Evolutionary conservation across 2,888 invertebrate species (phyloP), one percentile per base, ranked within the genome.

Genomic region (Actias luna): DNA sequence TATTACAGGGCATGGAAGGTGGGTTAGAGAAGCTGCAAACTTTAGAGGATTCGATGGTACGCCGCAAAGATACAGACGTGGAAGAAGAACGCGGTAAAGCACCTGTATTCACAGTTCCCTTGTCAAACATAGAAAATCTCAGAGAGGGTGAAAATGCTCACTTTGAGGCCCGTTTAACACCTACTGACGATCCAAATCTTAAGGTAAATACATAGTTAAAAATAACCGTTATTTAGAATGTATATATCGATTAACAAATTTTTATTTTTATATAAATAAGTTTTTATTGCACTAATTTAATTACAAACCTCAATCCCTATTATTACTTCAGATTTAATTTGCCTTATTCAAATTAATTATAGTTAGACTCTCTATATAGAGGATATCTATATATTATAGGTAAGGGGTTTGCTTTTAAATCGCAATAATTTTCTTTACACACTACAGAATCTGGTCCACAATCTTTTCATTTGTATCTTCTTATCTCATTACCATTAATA

Each of bases 21-120:
- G 98, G 98, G 74, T 94, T 98, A 79, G 98, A 98, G 84, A 98
- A 98, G 87, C 96, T 99, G 71, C 98, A 97, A 88, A 97, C 95
- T 67, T 93, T 99, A 72, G 99, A 99, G 93, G 98, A 98, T 84
- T 96, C 97, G 69, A 94, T 97, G 94, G 93, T 98, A 73, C 95
- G 96, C 67, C 94, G 94, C 42, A 95, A 94, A 76, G 96, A 97
- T 71, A 96, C 96, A 68, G 94, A 94, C 64, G 93, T 94, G 60
- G 94, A 95, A 60, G 97, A 97, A 84, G 95, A 95, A 76, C 94
- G 94, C 72, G 96, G 97, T 70, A 97, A 96, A 88, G 98, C 98
- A 61, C 98, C 98, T 36, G 95, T 97, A 18, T 98, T 98, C 79
- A 98, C 98, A 7, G 96, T 96, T 65, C 98, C 98, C 35, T 87